These are phyloP conservation scores for Sebastes flavidus DNA, from an alignment of 2,797 vertebrate genomes.

Conservation along the genomic window DNA sequence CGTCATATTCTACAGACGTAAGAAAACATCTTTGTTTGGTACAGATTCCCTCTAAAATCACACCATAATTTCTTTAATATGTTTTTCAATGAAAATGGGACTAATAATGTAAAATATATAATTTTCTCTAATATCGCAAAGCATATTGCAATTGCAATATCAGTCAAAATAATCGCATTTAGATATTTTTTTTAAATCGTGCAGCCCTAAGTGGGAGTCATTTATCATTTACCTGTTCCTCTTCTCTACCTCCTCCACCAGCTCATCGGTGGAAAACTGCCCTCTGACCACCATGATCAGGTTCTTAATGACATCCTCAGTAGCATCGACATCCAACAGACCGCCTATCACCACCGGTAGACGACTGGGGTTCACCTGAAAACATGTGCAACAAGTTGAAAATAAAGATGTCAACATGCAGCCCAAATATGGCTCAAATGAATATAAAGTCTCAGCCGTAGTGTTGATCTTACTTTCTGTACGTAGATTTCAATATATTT, in stretches of 20 bases:
- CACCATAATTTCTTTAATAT: too few species aligned
- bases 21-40: too few species aligned
- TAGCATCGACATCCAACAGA: conserved; percentile 92
- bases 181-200: too few species aligned
- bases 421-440: neutral
- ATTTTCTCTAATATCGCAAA: too few species aligned
- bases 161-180: too few species aligned
- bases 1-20: too few species aligned
- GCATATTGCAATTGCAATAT: too few species aligned
- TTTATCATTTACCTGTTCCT: conserved; percentile 85
- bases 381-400: neutral
- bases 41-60: too few species aligned
- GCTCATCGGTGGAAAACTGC: conserved; percentile 90
- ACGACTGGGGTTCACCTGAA: conserved; percentile 90
- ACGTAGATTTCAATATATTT: conserved; percentile 99
- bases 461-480: conserved; percentile 87
- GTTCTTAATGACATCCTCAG: conserved; percentile 88
- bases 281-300: conserved; percentile 89
- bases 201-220: neutral
- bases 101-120: too few species aligned
- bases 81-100: too few species aligned
- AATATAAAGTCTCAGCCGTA: neutral
- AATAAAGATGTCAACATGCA: neutral
- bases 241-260: conserved; percentile 94
- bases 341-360: conserved; percentile 93